phyloP scores from a whole-genome alignment of 2,888 invertebrate genomes.

The Antheraea yamamai region DNA sequence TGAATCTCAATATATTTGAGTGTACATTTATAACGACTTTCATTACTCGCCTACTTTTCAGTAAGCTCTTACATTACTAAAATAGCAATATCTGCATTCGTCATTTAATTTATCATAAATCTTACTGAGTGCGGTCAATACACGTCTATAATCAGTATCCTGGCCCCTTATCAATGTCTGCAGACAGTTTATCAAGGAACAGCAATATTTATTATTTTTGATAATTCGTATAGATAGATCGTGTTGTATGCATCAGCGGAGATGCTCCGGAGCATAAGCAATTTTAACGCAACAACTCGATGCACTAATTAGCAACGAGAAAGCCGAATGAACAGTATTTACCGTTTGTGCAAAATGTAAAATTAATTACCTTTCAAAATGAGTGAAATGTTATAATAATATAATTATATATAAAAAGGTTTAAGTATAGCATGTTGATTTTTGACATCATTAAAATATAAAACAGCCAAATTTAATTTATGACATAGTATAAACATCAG shows the following conservation, averaged over 20 bases:
- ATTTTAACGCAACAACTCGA: constrained; percentile 45
- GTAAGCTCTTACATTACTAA: not conserved
- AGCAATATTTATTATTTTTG: constrained; percentile 9
- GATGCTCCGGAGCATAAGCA: constrained; percentile 42
- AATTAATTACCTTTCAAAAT: constrained; percentile 45
- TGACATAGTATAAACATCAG: too few species aligned
- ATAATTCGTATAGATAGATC: constrained; percentile 13
- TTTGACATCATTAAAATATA: not conserved
- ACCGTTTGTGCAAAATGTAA: constrained; percentile 51
- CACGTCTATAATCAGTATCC: constrained; percentile 7
- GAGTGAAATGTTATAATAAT: not conserved
- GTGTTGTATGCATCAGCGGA: constrained; percentile 39
- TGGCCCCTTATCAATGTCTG: constrained; percentile 18
- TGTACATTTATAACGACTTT: not conserved
- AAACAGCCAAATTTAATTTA: not conserved
- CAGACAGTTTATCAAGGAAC: not conserved
- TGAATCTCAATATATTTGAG: not conserved
- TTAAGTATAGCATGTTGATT: not conserved
- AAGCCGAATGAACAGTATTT: constrained; percentile 45
- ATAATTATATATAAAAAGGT: not conserved
- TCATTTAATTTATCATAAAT: constrained; percentile 11
- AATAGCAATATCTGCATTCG: not conserved
- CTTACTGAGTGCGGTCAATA: constrained; percentile 1
- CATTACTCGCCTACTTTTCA: not conserved
- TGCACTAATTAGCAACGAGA: constrained; percentile 56